Evolutionary conservation across 2,113 vertebrate species (phyloP).

Genomic region (Falco punctatus): DNA sequence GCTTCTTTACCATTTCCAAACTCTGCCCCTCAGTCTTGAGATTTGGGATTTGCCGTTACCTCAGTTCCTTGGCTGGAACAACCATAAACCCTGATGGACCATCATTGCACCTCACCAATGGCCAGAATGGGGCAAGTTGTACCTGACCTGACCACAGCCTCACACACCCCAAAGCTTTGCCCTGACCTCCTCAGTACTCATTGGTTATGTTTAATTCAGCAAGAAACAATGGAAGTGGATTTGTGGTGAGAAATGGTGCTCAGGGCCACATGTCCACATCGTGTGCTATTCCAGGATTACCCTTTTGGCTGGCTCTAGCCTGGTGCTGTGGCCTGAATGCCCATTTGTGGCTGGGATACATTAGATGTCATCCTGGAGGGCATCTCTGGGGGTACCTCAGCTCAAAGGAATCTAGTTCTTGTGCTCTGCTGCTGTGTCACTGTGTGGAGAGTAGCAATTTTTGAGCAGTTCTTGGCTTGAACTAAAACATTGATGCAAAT

Average conservation of each 20-base stretch:
- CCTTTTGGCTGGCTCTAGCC: neutral
- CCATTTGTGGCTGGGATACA: neutral
- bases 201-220: neutral
- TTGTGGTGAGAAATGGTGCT: accelerated
- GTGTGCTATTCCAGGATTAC: neutral
- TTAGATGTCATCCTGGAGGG: neutral
- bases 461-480: neutral
- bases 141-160: neutral
- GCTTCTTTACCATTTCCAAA: neutral
- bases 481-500: neutral
- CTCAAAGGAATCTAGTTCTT: neutral
- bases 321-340: neutral
- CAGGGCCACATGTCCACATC: accelerated
- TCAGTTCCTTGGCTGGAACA: neutral
- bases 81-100: neutral
- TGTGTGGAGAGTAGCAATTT: neutral
- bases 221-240: neutral
- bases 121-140: neutral
- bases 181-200: neutral
- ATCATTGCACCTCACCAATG: neutral
- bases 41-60: neutral
- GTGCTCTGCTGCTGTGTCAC: neutral
- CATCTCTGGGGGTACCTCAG: neutral
- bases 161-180: neutral
- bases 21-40: neutral